These are phyloP conservation scores for Muscicapa adusta DNA, from an alignment of 2,113 vertebrate species.

Conservation along the genomic window DNA sequence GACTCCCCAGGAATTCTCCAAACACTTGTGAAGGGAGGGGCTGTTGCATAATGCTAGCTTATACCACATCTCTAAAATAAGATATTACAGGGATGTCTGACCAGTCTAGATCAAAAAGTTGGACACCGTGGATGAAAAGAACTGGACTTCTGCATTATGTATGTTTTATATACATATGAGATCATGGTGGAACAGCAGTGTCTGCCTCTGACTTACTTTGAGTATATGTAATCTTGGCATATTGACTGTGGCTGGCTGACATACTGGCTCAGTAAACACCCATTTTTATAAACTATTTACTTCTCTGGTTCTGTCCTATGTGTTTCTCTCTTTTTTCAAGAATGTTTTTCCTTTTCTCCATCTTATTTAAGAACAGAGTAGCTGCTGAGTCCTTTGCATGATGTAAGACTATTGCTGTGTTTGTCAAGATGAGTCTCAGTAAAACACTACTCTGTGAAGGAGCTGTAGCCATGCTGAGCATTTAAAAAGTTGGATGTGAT, in stretches of 20 bases:
- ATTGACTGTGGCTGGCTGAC: not conserved
- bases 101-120: not conserved
- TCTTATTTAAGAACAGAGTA: not conserved
- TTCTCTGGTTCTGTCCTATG: not conserved
- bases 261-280: not conserved
- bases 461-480: not conserved
- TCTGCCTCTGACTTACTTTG: not conserved
- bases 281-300: not conserved
- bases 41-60: constrained; percentile 12
- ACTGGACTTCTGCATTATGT: not conserved
- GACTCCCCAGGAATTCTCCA: not conserved
- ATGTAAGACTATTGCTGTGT: not conserved
- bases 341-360: not conserved
- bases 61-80: constrained; percentile 4
- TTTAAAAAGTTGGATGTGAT: not conserved
- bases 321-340: not conserved
- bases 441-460: not conserved
- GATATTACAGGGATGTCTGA: not conserved
- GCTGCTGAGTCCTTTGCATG: not conserved
- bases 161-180: constrained; percentile 1
- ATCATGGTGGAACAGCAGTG: not conserved
- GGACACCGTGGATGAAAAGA: not conserved
- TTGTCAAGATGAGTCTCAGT: not conserved
- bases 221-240: not conserved
- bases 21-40: not conserved